Evolutionary conservation across 2,888 invertebrate species (phyloP), one percentile per base, ranked within the genome.

Genomic region (Rutpela maculata): DNA sequence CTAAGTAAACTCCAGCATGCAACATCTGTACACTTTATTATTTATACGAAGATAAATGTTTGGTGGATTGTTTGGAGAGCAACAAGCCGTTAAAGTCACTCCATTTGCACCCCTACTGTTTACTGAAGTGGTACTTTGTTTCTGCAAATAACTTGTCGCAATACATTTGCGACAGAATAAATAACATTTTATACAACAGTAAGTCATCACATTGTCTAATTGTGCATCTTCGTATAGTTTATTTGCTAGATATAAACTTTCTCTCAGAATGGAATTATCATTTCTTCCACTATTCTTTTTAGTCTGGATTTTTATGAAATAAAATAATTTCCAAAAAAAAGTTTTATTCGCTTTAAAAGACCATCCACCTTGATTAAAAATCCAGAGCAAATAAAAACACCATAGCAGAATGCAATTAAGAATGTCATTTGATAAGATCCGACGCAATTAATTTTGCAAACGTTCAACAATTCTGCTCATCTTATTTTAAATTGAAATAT

Each of bases 1-100:
- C 43, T 43, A 50, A 50, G 5, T 50, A 50, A n/a, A 50, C n/a
- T n/a, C 50, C 4, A 50, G n/a, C 50, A n/a, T 12, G n/a, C 5
- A n/a, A n/a, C 50, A n/a, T 50, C n/a, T n/a, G 50, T 50, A n/a
- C 2, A 59, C 11, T 59, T 57, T 59, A 59, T 59, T 59, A 19
- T 59, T 59, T 59, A 59, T 59, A 22, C 4, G 2, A 59, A 59
- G 22, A 18, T 59, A 59, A 59, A 59, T 59, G 59, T 59, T 59
- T 59, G 19, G 59, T 59, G 18, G 22, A 59, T 59, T 59, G 22
- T 59, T 59, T 59, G 22, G 59, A 55, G 68, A 74, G 68, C 74
- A 74, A 74, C 74, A 74, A 74, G 68, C 68, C 11, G 68, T 62
- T 67, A 67, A 55, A 62, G 22, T 68, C 62, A 68, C 18, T 68